phyloP scores from a whole-genome alignment of 2,113 vertebrate genomes.

The Vanacampus margaritifer region DNA sequence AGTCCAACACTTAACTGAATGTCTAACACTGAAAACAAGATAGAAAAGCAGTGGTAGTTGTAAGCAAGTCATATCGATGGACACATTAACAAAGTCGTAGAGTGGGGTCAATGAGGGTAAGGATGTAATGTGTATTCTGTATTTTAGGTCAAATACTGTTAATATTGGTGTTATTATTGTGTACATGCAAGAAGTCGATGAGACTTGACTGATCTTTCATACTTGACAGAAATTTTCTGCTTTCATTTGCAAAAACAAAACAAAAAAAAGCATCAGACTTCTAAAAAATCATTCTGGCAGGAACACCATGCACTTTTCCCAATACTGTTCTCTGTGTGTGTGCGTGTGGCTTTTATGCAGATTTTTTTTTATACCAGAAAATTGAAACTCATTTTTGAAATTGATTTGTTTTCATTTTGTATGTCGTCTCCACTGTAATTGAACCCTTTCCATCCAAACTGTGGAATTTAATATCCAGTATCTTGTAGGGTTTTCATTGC shows the following conservation, averaged over 20 bases:
- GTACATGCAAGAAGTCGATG: conserved; percentile 62
- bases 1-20: conserved; percentile 38
- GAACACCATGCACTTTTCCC: conserved; percentile 67
- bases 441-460: conserved; percentile 45
- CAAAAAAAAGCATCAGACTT: conserved; percentile 32
- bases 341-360: conserved; percentile 39
- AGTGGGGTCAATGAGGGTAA: conserved; percentile 53
- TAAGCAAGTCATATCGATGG: conserved; percentile 12
- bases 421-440: conserved; percentile 69
- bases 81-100: conserved; percentile 35
- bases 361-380: conserved; percentile 35
- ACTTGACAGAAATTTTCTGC: conserved; percentile 67
- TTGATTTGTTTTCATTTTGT: conserved; percentile 17
- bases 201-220: conserved; percentile 75
- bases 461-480: conserved; percentile 50
- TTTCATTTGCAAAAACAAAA: conserved; percentile 47
- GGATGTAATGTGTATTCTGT: conserved; percentile 61
- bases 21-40: conserved; percentile 55
- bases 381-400: conserved; percentile 25
- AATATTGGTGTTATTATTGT: conserved; percentile 69
- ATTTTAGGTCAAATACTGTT: conserved; percentile 69
- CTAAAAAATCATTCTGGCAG: conserved; percentile 46
- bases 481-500: conserved; percentile 44
- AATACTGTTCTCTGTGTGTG: conserved; percentile 15
- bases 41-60: conserved; percentile 9